Evolutionary conservation across 2,888 invertebrate genomes (phyloP).

Genomic region (Encarsia formosa): DNA sequence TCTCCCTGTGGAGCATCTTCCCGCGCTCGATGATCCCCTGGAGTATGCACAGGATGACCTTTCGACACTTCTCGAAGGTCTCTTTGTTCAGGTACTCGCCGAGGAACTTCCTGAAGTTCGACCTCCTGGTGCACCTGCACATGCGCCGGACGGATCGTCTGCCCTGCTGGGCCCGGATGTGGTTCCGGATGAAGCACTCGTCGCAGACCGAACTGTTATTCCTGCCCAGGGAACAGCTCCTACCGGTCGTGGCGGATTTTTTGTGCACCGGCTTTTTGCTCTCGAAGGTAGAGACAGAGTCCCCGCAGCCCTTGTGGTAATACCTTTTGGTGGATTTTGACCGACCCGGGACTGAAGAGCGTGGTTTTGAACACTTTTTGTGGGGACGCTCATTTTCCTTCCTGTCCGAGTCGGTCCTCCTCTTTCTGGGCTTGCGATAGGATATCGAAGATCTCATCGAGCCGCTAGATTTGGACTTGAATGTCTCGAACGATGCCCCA

Average conservation of each 20-base stretch:
- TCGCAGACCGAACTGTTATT: no score
- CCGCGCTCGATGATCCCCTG: constrained; percentile 2
- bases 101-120: constrained; percentile 10
- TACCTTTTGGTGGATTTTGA: not conserved
- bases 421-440: no score
- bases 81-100: constrained; percentile 9
- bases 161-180: not conserved
- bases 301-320: not conserved
- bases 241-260: no score
- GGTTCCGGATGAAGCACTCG: not conserved
- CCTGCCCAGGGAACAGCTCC: no score
- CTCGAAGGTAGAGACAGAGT: not conserved
- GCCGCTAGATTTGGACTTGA: no score
- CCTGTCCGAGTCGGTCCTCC: no score
- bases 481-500: no score
- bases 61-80: constrained; percentile 1
- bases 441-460: no score
- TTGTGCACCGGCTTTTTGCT: no score
- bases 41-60: not conserved
- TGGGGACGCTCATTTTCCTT: no score
- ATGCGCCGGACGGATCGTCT: not conserved
- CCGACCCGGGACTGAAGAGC: not conserved
- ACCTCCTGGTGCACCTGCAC: constrained; percentile 3
- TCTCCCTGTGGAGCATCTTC: constrained; percentile 24
- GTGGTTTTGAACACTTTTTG: no score